phyloP scores from a whole-genome alignment of 2,888 invertebrate genomes.

The Phyllotreta striolata region DNA sequence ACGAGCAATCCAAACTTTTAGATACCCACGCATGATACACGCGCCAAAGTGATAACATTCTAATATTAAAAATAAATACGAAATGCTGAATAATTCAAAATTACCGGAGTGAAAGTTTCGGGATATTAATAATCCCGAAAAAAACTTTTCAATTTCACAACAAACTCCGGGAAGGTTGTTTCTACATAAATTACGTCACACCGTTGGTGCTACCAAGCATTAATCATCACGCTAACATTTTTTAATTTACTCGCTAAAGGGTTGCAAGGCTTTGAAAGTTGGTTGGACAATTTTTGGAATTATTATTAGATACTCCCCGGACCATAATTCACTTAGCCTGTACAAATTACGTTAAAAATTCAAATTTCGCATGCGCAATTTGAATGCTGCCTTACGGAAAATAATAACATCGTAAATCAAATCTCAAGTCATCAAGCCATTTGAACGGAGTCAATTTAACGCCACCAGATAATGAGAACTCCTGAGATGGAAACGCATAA shows the following conservation, averaged over 20 bases:
- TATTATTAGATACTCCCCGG: constrained; percentile 27
- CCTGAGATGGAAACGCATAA: constrained; percentile 19
- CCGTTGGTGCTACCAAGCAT: constrained; percentile 30
- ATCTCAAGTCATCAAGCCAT: too few species aligned
- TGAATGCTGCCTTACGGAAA: background rate
- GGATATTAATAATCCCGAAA: constrained; percentile 16
- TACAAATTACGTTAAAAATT: constrained; percentile 17
- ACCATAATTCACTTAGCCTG: constrained; percentile 23
- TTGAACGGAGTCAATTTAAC: constrained; percentile 18
- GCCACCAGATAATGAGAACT: constrained; percentile 23
- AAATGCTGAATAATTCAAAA: constrained; percentile 2
- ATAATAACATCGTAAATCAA: too few species aligned
- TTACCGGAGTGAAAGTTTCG: constrained; percentile 15
- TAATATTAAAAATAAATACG: too few species aligned
- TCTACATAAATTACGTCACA: constrained; percentile 32
- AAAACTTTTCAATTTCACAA: constrained; percentile 30
- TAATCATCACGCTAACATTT: constrained; percentile 33
- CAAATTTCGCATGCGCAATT: background rate
- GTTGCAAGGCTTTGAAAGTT: constrained; percentile 31
- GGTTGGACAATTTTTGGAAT: constrained; percentile 27
- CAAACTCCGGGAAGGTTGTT: constrained; percentile 28
- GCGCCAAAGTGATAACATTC: too few species aligned
- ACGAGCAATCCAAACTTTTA: too few species aligned
- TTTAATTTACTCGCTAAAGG: constrained; percentile 34
- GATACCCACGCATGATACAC: too few species aligned